phyloP scores from a whole-genome alignment of 2,113 vertebrate species.

The Orientallactaga bullata region DNA sequence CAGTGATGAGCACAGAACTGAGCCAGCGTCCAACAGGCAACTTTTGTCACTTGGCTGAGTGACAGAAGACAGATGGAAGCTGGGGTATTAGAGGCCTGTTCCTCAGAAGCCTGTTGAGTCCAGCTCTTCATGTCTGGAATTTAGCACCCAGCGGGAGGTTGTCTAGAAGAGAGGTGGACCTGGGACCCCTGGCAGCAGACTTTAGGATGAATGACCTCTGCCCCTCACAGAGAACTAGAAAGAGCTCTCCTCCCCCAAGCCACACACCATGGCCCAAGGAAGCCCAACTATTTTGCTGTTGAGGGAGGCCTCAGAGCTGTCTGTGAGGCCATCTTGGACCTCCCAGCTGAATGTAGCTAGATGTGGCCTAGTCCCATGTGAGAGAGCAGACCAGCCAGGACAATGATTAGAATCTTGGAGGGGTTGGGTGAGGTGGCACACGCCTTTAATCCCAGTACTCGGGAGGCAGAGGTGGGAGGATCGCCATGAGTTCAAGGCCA shows the following conservation, averaged over 20 bases:
- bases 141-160: neutral
- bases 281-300: neutral
- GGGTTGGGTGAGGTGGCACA: too few species aligned
- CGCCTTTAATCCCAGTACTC: too few species aligned
- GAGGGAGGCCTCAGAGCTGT: neutral
- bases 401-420: neutral
- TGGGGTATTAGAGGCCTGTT: neutral
- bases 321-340: neutral
- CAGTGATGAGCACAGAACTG: neutral
- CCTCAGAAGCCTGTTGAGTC: neutral
- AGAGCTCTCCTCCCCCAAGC: neutral
- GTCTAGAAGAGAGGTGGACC: neutral
- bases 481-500: too few species aligned
- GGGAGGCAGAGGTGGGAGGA: too few species aligned
- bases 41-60: neutral
- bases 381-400: neutral
- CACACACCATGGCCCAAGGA: neutral
- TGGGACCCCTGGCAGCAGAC: neutral
- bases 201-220: neutral
- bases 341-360: neutral
- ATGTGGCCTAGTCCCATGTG: neutral
- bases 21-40: neutral
- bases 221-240: too few species aligned
- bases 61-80: neutral
- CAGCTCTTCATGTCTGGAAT: neutral